Evolutionary conservation across 2,888 invertebrate species (phyloP).

Genomic region (Stenodema calcarata): DNA sequence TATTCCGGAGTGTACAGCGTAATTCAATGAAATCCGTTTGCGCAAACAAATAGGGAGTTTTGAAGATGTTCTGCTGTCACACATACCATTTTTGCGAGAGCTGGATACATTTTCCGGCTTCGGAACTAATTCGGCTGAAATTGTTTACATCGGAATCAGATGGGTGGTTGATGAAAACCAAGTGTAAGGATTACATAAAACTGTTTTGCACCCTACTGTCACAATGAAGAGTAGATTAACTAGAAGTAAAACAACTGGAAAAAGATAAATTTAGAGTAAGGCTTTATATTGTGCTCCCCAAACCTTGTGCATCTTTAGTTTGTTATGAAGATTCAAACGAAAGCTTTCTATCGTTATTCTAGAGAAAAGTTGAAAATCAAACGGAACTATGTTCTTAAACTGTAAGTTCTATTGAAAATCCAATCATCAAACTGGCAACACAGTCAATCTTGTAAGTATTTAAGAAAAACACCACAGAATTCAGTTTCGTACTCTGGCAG

Average conservation of each 20-base stretch:
- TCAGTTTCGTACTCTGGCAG: background rate
- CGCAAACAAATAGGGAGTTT: background rate
- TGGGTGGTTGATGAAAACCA: conserved; percentile 29
- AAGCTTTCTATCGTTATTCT: conserved; percentile 24
- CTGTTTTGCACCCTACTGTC: conserved; percentile 50
- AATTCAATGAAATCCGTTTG: background rate
- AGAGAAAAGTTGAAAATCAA: background rate
- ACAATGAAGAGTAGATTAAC: conserved; percentile 38
- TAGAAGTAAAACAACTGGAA: conserved; percentile 21
- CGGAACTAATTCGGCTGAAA: conserved; percentile 43
- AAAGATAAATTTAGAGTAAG: conserved; percentile 29
- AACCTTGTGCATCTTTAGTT: conserved; percentile 46
- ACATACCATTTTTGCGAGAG: conserved; percentile 47
- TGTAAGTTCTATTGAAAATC: background rate
- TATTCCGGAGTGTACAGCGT: background rate
- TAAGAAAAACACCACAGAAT: background rate
- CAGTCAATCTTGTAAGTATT: background rate
- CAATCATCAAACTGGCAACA: background rate
- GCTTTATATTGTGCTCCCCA: conserved; percentile 32
- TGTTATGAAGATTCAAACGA: conserved; percentile 15
- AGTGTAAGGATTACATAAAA: conserved; percentile 17
- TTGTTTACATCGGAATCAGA: conserved; percentile 29
- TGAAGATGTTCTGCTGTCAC: conserved; percentile 24
- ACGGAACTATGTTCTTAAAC: background rate
- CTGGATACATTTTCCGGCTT: conserved; percentile 43